Conservation (phyloP, 2,888 invertebrate genomes). For the Dryadula phaetusa region DNA sequence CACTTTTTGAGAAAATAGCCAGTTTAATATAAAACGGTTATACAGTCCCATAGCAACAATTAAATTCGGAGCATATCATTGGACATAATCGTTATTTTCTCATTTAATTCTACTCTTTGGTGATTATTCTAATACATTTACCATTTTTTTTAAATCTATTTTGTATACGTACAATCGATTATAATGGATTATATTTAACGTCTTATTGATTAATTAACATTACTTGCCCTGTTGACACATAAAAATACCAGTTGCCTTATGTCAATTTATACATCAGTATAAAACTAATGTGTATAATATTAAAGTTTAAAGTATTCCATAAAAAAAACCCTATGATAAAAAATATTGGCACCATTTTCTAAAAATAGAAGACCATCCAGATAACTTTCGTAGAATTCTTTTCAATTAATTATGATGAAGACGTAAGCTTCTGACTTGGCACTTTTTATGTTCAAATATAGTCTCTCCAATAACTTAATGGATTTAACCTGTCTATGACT, state of each 20-base stretch:
- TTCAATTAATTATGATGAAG: too few species aligned
- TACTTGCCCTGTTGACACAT: background rate
- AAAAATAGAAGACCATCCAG: too few species aligned
- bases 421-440: too few species aligned
- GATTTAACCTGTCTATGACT: too few species aligned
- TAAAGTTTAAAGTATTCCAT: too few species aligned
- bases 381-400: too few species aligned
- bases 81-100: background rate
- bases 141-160: background rate
- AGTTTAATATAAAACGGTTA: constrained; percentile 16
- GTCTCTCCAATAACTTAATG: too few species aligned
- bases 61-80: background rate
- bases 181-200: background rate
- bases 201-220: background rate
- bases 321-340: too few species aligned
- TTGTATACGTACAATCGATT: background rate
- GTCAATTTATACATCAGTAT: too few species aligned
- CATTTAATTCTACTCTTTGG: background rate
- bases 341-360: too few species aligned
- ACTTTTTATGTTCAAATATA: too few species aligned
- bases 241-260: background rate
- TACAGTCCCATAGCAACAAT: background rate
- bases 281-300: too few species aligned
- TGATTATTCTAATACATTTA: background rate
- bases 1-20: constrained; percentile 37